Conservation (phyloP, 2,797 vertebrate genomes). For the Schizopygopsis malacanthus region DNA sequence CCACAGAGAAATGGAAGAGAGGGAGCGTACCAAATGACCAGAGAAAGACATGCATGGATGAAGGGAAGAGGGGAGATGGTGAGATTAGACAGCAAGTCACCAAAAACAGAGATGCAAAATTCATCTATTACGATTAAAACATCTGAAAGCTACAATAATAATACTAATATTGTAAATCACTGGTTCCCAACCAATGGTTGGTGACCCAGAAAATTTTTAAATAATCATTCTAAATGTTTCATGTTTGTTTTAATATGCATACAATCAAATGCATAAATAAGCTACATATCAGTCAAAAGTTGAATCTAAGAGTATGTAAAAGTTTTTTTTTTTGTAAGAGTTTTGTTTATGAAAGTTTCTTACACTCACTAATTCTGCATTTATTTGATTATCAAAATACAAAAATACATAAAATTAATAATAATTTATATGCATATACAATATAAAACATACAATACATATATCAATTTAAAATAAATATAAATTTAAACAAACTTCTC, state of each 20-base stretch:
- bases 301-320: no score
- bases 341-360: background rate
- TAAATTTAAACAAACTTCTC: no score
- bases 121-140: background rate
- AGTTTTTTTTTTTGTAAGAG: no score
- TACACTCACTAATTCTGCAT: background rate
- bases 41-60: slow-evolving; percentile 59
- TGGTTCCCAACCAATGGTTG: slow-evolving; percentile 33
- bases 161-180: background rate
- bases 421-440: background rate
- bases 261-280: background rate
- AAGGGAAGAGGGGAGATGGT: slow-evolving; percentile 56
- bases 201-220: background rate
- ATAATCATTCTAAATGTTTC: no score
- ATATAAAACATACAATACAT: no score
- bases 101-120: background rate
- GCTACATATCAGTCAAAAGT: background rate
- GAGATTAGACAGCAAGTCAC: slow-evolving; percentile 53
- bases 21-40: slow-evolving; percentile 59
- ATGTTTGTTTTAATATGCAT: background rate
- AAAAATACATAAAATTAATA: no score
- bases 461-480: no score
- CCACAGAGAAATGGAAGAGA: slow-evolving; percentile 51
- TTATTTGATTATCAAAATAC: background rate
- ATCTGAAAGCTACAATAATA: background rate